Conservation (phyloP, 2,888 invertebrate genomes). For the Coecobrya sp. region DNA sequence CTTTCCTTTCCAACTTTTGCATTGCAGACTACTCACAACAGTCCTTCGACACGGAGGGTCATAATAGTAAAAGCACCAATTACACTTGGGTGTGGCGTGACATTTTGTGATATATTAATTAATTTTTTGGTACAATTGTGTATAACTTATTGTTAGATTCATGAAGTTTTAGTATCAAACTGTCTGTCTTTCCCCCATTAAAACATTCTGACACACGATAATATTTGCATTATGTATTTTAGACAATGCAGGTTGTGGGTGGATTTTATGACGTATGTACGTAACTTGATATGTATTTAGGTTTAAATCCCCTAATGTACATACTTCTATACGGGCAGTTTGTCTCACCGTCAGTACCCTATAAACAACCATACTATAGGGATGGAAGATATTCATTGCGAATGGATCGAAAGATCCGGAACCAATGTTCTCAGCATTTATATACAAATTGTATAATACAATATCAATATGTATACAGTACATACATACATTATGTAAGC, state of each 20-base stretch:
- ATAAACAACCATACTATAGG: too few relatives aligned
- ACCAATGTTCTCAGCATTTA: too few relatives aligned
- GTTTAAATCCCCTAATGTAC: too few relatives aligned
- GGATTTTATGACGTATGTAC: background rate
- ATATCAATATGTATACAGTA: too few relatives aligned
- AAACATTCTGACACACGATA: conserved; percentile 13
- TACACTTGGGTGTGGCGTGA: conserved; percentile 57
- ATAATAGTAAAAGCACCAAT: conserved; percentile 26
- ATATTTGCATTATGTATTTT: background rate
- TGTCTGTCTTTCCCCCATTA: background rate
- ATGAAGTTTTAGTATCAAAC: background rate
- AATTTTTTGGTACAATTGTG: background rate
- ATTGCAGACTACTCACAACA: background rate
- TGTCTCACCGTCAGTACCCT: too few relatives aligned
- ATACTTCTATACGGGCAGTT: too few relatives aligned
- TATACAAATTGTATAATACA: background rate
- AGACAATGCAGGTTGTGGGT: background rate
- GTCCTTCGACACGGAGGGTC: background rate
- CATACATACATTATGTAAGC: too few relatives aligned
- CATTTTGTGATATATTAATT: conserved; percentile 31
- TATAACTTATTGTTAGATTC: background rate
- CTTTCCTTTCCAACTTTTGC: background rate
- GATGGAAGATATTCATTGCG: too few relatives aligned
- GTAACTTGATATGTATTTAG: too few relatives aligned
- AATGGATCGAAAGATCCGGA: too few relatives aligned